Evolutionary conservation across 2,888 invertebrate genomes (phyloP).

Genomic region (Phytoseiulus persimilis): DNA sequence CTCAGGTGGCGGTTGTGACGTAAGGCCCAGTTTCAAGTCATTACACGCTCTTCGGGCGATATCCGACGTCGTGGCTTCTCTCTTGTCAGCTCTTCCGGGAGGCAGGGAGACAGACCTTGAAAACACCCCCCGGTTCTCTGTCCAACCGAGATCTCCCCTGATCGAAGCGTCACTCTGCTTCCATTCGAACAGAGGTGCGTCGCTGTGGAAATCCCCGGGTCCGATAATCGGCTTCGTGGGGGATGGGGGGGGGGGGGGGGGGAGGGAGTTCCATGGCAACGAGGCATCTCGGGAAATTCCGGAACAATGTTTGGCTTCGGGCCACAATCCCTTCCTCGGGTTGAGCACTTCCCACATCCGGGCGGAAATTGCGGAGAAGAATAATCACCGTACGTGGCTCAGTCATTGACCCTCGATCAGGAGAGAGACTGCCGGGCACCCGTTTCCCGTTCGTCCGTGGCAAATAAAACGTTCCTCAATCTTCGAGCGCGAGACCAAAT

Average conservation of each 20-base stretch:
- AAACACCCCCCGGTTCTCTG: neutral
- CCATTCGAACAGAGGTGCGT: neutral
- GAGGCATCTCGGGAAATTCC: neutral
- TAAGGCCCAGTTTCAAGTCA: neutral
- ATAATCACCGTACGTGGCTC: neutral
- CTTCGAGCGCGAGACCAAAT: neutral
- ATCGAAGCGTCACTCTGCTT: neutral
- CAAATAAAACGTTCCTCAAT: neutral
- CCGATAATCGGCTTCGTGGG: neutral
- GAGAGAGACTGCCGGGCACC: neutral
- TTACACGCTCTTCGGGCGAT: neutral
- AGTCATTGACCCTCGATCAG: neutral
- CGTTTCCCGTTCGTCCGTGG: too few relatives aligned
- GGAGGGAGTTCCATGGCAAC: neutral
- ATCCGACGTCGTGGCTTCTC: neutral
- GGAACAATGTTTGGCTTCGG: neutral
- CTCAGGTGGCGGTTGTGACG: neutral
- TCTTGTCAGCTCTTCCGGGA: neutral
- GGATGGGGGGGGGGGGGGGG: neutral
- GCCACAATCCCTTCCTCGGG: neutral
- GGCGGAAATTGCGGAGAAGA: neutral
- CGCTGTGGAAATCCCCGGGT: neutral
- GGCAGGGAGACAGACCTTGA: neutral
- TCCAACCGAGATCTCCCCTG: neutral
- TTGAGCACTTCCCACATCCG: neutral